Evolutionary conservation across 2,113 vertebrate species (phyloP).

Genomic region (Diphyllodes magnificus): DNA sequence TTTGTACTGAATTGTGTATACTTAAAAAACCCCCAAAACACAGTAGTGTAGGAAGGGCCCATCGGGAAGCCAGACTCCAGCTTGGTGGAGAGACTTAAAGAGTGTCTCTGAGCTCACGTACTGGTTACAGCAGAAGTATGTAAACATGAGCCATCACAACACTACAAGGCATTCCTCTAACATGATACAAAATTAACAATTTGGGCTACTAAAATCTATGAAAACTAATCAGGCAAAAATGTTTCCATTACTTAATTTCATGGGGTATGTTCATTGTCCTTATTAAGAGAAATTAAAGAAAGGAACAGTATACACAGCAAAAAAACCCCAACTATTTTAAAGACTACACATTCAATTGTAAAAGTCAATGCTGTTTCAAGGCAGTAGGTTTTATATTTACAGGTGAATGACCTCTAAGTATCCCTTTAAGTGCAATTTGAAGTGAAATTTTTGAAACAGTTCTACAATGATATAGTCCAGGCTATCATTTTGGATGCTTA

Average conservation of each 20-base stretch:
- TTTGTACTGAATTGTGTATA: background rate
- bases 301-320: background rate
- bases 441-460: background rate
- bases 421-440: background rate
- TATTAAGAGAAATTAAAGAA: background rate
- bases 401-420: background rate
- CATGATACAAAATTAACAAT: background rate
- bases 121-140: background rate
- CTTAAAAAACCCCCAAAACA: background rate
- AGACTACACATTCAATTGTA: background rate
- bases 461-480: background rate
- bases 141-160: background rate
- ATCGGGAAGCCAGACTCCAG: background rate
- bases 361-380: background rate
- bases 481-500: background rate
- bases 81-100: background rate
- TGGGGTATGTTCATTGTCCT: background rate
- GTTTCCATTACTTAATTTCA: background rate
- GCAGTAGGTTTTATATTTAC: background rate
- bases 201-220: background rate
- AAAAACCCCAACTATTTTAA: background rate
- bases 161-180: background rate
- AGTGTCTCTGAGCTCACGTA: background rate
- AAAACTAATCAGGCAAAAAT: background rate
- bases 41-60: background rate